Conservation (phyloP, 2,113 vertebrate genomes). For the Epinephelus fuscoguttatus region DNA sequence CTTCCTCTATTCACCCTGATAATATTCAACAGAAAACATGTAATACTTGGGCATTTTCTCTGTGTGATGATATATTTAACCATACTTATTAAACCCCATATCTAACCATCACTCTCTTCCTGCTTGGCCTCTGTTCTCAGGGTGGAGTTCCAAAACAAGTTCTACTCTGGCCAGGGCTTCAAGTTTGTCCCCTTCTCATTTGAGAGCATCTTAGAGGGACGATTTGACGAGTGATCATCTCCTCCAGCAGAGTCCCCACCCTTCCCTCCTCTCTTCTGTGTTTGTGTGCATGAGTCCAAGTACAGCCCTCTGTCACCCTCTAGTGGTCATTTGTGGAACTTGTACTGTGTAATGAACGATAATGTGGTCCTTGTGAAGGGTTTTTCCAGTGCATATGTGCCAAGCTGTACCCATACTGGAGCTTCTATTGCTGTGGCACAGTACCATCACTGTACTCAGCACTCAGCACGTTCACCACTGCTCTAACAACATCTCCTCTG, state of each 20-base stretch:
- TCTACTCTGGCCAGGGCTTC: conserved; percentile 95
- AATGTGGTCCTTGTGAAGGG: conserved; percentile 1
- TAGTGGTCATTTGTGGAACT: conserved; percentile 65
- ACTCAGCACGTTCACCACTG: not conserved
- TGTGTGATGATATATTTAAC: not conserved
- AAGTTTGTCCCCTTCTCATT: conserved; percentile 98
- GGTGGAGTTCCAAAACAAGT: conserved; percentile 99
- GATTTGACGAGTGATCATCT: conserved; percentile 88
- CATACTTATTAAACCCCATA: not conserved
- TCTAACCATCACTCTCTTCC: conserved; percentile 2
- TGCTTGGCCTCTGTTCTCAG: conserved; percentile 78
- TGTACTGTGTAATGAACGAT: conserved; percentile 21
- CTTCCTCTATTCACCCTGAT: no score
- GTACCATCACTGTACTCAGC: not conserved
- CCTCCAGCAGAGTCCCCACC: conserved; percentile 1
- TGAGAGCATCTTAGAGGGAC: conserved; percentile 93
- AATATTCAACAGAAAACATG: no score
- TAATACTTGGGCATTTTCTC: not conserved
- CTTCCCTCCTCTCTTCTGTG: conserved; percentile 3
- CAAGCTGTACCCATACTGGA: conserved; percentile 15
- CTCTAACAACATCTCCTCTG: not conserved
- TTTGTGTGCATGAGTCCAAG: conserved; percentile 60
- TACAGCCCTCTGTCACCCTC: conserved; percentile 54
- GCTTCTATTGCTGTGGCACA: conserved; percentile 2
- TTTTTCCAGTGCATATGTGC: conserved; percentile 4